A percentile compares a stretch with the other conserved stretches of the same genome.
These are phyloP conservation scores for Craniophora ligustri DNA, from an alignment of 2,888 invertebrate species.

Conservation along the genomic window DNA sequence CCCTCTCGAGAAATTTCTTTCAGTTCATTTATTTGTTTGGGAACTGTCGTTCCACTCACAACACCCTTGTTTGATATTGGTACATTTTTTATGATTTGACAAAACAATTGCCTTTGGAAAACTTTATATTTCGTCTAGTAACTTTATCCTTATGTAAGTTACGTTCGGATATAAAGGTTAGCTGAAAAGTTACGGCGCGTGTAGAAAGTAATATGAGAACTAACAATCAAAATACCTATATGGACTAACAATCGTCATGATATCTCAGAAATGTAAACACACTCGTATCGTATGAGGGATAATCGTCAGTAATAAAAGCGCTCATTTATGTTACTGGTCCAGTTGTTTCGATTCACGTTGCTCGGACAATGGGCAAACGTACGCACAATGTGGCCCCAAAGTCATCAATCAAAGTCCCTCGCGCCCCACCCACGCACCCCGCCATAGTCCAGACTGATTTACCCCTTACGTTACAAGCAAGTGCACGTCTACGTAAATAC, in stretches of 20 bases:
- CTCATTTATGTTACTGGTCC: slow-evolving; percentile 72
- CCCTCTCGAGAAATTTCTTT: slow-evolving; percentile 83
- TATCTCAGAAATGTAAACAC: slow-evolving; percentile 53
- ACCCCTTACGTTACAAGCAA: slow-evolving; percentile 69
- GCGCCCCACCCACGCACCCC: slow-evolving; percentile 64
- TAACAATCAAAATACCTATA: slow-evolving; percentile 9
- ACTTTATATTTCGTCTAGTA: slow-evolving; percentile 33
- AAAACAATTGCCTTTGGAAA: slow-evolving; percentile 56
- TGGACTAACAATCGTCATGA: slow-evolving; percentile 14
- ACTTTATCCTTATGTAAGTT: slow-evolving; percentile 9
- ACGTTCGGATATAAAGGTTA: slow-evolving; percentile 10
- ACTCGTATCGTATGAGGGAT: slow-evolving; percentile 61
- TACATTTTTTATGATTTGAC: slow-evolving; percentile 67
- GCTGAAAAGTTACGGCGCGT: slow-evolving; percentile 1
- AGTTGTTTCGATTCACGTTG: slow-evolving; percentile 81
- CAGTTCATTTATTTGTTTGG: slow-evolving; percentile 85
- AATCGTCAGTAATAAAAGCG: slow-evolving; percentile 73
- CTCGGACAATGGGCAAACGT: slow-evolving; percentile 80
- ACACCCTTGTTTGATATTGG: slow-evolving; percentile 66
- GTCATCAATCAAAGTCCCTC: slow-evolving; percentile 81
- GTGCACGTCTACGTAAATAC: slow-evolving; percentile 59
- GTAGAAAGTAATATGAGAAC: not conserved
- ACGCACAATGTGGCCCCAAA: slow-evolving; percentile 75
- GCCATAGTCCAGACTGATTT: slow-evolving; percentile 60
- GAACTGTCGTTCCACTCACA: slow-evolving; percentile 74